These are phyloP conservation scores for Calyptomena viridis DNA, from an alignment of 2,113 vertebrate species.

Conservation along the genomic window DNA sequence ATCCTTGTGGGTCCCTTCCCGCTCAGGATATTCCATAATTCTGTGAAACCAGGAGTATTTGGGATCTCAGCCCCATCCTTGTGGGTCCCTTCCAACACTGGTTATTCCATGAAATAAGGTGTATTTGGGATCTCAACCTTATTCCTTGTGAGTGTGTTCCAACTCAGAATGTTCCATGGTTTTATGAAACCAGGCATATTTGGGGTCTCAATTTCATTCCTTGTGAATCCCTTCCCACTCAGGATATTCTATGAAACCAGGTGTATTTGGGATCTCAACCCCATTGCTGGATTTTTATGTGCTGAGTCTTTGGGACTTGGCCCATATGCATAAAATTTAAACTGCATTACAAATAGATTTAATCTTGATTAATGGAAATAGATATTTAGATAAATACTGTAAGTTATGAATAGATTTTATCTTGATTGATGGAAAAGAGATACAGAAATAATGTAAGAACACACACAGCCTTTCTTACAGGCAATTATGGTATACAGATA, in stretches of 20 bases:
- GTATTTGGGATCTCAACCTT: no score
- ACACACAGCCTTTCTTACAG: not conserved
- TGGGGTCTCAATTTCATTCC: not conserved
- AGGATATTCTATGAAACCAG: not conserved
- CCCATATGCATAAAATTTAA: not conserved
- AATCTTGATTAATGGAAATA: not conserved
- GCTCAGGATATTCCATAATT: no score
- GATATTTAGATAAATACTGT: not conserved
- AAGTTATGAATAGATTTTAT: not conserved
- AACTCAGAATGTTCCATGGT: not conserved
- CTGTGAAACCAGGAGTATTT: no score
- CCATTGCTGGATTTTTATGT: fast-evolving
- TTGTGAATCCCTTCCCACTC: not conserved
- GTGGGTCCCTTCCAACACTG: no score
- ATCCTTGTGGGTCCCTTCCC: no score
- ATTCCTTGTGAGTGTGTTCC: not conserved
- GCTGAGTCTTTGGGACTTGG: not conserved
- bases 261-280: no score
- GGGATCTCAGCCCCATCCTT: no score
- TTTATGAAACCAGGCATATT: no score
- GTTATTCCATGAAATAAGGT: no score
- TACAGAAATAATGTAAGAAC: not conserved
- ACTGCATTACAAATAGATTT: not conserved
- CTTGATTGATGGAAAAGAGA: not conserved
- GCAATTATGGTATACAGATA: not conserved